Evolutionary conservation across 2,888 invertebrate species (phyloP).

Genomic region (Didymodactylos carnosus): DNA sequence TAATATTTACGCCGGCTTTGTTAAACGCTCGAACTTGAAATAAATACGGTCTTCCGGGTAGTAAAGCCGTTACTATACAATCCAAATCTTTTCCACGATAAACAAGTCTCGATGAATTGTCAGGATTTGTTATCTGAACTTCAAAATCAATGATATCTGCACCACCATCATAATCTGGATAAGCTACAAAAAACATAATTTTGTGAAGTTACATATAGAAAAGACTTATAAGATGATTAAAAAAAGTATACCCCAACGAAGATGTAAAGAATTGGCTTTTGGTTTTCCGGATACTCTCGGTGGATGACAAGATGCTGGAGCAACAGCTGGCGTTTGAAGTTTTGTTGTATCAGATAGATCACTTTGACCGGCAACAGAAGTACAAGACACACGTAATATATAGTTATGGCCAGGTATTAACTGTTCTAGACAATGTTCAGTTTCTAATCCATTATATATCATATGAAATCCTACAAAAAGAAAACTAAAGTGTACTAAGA

Average conservation of each 20-base stretch:
- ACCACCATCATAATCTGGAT: constrained; percentile 55
- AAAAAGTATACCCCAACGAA: constrained; percentile 40
- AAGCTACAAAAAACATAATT: constrained; percentile 23
- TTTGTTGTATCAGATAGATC: constrained; percentile 27
- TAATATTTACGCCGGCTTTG: constrained; percentile 45
- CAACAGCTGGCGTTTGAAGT: constrained; percentile 46
- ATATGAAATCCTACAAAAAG: background rate
- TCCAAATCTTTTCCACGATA: constrained; percentile 55
- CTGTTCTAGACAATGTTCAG: background rate
- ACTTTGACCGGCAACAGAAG: constrained; percentile 54
- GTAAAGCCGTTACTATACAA: constrained; percentile 53
- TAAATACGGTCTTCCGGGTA: constrained; percentile 55
- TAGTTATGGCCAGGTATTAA: constrained; percentile 61
- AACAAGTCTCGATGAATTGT: constrained; percentile 34
- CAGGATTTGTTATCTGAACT: constrained; percentile 44
- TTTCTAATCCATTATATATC: background rate
- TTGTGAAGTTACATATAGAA: too few relatives aligned
- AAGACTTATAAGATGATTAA: too few relatives aligned
- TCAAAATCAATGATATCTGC: constrained; percentile 56
- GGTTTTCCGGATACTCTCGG: constrained; percentile 52
- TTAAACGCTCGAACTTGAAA: constrained; percentile 58
- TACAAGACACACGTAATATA: constrained; percentile 52
- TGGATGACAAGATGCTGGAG: constrained; percentile 49
- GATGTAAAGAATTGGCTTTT: constrained; percentile 43
- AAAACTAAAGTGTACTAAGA: too few relatives aligned